Conservation (phyloP, 2,113 vertebrate species). For the Amazona guildingii region DNA sequence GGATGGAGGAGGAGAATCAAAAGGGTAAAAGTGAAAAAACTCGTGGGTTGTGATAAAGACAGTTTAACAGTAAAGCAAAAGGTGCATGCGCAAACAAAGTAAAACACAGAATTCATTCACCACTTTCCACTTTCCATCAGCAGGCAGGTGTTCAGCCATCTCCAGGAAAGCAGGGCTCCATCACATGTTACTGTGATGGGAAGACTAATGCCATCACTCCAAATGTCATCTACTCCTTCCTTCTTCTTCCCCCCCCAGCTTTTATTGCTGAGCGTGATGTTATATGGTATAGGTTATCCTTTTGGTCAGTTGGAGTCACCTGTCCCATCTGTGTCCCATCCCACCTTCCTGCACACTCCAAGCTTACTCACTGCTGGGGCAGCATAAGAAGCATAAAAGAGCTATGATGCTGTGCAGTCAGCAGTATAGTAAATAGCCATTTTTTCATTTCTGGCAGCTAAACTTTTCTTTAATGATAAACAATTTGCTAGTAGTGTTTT, state of each 20-base stretch:
- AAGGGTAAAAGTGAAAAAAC: background rate
- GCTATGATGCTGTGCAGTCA: background rate
- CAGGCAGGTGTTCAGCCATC: background rate
- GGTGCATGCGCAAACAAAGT: rapidly evolving
- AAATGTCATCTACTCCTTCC: rapidly evolving
- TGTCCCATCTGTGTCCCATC: background rate
- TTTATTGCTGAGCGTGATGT: background rate
- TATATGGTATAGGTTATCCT: background rate
- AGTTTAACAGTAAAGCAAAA: background rate
- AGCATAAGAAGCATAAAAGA: background rate
- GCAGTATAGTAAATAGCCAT: background rate
- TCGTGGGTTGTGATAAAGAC: rapidly evolving
- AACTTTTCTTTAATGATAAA: background rate
- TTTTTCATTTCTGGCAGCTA: background rate
- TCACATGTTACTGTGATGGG: rapidly evolving
- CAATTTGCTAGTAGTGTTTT: background rate
- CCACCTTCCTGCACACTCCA: background rate
- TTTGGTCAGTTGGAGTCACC: background rate
- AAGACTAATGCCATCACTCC: background rate
- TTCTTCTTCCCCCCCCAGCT: background rate
- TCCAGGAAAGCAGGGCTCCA: background rate
- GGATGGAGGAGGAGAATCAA: background rate
- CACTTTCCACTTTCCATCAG: rapidly evolving
- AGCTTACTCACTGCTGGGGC: rapidly evolving
- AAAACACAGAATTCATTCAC: background rate